These are phyloP conservation scores for Xenopus borealis DNA, from an alignment of 2,113 vertebrate species.

Conservation along the genomic window DNA sequence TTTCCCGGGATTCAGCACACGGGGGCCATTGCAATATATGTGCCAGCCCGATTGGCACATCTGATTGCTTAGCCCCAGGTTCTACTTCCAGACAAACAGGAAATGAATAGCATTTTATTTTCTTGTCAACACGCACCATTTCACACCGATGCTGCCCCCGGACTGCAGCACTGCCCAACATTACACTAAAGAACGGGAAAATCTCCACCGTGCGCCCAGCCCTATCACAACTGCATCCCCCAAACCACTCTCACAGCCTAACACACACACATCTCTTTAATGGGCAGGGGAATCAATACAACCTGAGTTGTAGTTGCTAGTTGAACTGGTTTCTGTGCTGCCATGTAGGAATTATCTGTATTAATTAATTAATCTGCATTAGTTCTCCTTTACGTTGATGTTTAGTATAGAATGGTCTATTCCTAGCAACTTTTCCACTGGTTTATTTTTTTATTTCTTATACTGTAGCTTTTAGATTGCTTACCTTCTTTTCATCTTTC, in stretches of 20 bases:
- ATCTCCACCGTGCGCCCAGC: constrained; percentile 15
- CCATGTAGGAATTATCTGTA: no score
- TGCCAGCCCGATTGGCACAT: constrained; percentile 15
- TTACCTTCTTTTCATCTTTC: no score
- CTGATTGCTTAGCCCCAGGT: constrained; percentile 14
- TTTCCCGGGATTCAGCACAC: neutral
- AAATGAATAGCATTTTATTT: constrained; percentile 28
- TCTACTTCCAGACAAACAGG: constrained; percentile 4
- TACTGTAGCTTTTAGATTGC: no score
- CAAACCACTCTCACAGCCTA: neutral
- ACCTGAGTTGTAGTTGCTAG: no score
- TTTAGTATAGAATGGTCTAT: no score
- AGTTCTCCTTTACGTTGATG: no score
- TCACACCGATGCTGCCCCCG: constrained; percentile 7
- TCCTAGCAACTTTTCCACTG: no score
- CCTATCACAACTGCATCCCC: neutral
- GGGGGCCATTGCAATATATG: constrained; percentile 25
- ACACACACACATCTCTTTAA: no score
- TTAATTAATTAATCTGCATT: no score
- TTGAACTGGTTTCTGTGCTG: no score
- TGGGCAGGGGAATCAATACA: no score
- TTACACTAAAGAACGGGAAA: constrained; percentile 18
- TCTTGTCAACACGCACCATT: constrained; percentile 28
- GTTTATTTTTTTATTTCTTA: no score
- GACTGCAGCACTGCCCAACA: constrained; percentile 15